phyloP scores from a whole-genome alignment of 2,113 vertebrate genomes.

The Oxyruncus cristatus region DNA sequence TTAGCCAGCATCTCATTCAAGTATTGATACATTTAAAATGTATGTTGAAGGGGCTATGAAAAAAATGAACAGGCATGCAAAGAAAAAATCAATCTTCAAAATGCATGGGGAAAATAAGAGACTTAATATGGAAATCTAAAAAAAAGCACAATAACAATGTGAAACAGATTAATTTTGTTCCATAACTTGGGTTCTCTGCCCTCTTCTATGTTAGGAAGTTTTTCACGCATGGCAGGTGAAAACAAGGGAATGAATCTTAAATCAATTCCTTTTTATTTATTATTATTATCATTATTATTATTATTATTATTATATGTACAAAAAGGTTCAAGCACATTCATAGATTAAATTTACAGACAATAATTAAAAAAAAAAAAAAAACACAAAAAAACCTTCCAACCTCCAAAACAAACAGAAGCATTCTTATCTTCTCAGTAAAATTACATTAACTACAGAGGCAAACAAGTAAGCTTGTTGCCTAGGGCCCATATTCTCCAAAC shows the following conservation, averaged over 20 bases:
- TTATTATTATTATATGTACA: not conserved
- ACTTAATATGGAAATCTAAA: not conserved
- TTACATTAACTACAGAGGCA: not conserved
- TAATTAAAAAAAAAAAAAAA: not conserved
- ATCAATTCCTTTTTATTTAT: not conserved
- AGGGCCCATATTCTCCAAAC: not conserved
- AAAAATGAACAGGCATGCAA: not conserved
- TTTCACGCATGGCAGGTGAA: not conserved
- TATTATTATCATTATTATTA: not conserved
- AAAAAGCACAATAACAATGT: not conserved
- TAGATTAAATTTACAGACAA: not conserved
- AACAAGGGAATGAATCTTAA: not conserved
- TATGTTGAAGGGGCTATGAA: not conserved
- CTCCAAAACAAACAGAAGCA: not conserved
- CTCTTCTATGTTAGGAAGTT: not conserved
- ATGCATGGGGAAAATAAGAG: not conserved
- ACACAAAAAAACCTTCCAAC: accelerated
- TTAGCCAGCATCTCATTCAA: not conserved
- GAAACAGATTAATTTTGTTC: not conserved
- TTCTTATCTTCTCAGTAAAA: not conserved
- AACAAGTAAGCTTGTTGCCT: not conserved
- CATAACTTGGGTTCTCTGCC: not conserved
- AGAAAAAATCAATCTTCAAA: not conserved
- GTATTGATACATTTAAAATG: not conserved
- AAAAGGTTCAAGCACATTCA: not conserved